A percentile compares a stretch with the other conserved stretches of the same genome.
These are phyloP conservation scores for Amorpha juglandis DNA, from an alignment of 2,888 invertebrate genomes.

Conservation along the genomic window DNA sequence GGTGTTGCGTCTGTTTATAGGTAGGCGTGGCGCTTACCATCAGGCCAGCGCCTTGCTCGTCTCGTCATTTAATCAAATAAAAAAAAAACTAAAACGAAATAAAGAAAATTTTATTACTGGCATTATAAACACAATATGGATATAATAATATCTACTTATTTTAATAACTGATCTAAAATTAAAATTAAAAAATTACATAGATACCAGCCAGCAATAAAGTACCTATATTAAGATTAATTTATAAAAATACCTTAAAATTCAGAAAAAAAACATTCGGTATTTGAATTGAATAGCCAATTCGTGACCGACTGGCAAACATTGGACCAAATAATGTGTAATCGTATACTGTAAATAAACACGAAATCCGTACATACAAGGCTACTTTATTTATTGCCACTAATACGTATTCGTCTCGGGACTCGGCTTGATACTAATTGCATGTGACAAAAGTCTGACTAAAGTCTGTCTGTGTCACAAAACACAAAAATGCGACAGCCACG, in stretches of 20 bases:
- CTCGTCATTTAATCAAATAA: too few relatives aligned
- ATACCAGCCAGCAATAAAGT: too few relatives aligned
- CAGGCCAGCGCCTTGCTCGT: too few relatives aligned
- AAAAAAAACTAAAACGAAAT: too few relatives aligned
- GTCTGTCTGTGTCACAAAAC: neutral
- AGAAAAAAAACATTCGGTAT: neutral
- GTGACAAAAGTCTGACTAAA: neutral
- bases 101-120: too few relatives aligned
- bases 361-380: neutral
- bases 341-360: neutral
- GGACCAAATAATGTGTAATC: neutral
- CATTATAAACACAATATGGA: too few relatives aligned
- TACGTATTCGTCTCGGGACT: neutral
- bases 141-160: too few relatives aligned
- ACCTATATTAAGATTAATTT: neutral
- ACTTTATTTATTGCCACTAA: neutral
- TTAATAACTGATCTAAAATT: too few relatives aligned
- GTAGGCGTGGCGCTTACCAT: too few relatives aligned
- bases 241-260: neutral
- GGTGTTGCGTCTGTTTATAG: too few relatives aligned
- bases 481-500: neutral
- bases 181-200: too few relatives aligned
- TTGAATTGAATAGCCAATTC: neutral
- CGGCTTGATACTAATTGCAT: conserved; percentile 8
- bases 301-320: neutral